Evolutionary conservation across 2,797 vertebrate genomes (phyloP), one percentile per base, ranked within the genome.

Genomic region (Helarctos malayanus): DNA sequence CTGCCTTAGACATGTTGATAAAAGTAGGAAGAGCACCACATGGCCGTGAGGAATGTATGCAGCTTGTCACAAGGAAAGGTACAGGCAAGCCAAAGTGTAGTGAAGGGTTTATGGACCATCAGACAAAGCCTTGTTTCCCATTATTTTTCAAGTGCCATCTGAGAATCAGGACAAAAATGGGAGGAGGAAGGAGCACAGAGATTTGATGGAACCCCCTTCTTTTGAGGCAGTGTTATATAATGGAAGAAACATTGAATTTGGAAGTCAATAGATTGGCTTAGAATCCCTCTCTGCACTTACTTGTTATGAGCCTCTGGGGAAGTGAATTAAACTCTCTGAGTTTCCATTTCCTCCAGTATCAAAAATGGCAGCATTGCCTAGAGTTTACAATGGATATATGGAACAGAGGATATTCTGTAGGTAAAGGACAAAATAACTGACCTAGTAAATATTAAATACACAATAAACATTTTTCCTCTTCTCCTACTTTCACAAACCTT

Each of bases 291-390:
- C 41, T 38, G 0, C 78, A 56, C 1, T 57, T 68, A 73, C 11
- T 83, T 23, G 18, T 91, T 97, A 79, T 63, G 84, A 94, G 71
- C 32, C 14, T 82, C 2, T 85, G 75, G 88, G 59, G 2, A 84
- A 97, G 61, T 90, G 52, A 5, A 6, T 92, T 80, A 54, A 3
- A 95, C 91, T 69, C 79, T 94, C 78, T 35, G 68, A 57, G 10
- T 54, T 91, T 98, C 75, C 71, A n/a, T 80, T 91, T 93, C 52
- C 54, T 88, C 16, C 23, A 14, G 1, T 97, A 87, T 97, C 89
- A 92, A 56, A 35, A 82, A 81, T 12, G 27, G 6, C 9, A 89
- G 2, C 23, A 15, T 65, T 94, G 45, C 59, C 23, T 91, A 16
- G 47, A 92, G 29, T 21, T 91, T 85, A 29, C 0, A 0, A 19